Conservation (phyloP, 2,888 invertebrate species). For the Drosophila putrida region DNA sequence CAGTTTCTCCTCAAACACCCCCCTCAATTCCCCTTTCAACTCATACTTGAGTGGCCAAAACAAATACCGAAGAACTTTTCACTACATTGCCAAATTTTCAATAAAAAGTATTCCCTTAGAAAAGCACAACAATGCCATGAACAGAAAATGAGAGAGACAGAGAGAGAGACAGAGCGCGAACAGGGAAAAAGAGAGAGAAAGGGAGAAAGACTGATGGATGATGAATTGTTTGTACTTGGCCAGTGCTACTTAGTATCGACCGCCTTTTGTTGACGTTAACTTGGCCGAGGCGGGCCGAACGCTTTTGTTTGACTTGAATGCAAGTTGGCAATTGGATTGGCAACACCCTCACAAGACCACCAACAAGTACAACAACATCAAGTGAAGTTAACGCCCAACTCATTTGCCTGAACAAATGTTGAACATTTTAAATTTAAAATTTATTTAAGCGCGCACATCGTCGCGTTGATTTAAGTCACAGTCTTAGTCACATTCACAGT, state of each 20-base stretch:
- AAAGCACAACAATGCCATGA: conserved; percentile 9
- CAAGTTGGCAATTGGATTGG: conserved; percentile 73
- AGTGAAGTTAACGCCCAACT: conserved; percentile 57
- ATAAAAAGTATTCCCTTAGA: conserved; percentile 31
- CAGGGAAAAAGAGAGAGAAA: neutral
- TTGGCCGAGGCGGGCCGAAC: conserved; percentile 45
- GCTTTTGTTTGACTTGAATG: conserved; percentile 69
- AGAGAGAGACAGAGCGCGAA: neutral
- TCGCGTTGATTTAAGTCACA: conserved; percentile 2
- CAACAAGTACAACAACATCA: conserved; percentile 35
- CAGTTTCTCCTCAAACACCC: neutral
- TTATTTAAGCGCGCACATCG: conserved; percentile 36
- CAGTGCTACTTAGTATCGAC: conserved; percentile 56
- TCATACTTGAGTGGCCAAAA: conserved; percentile 54
- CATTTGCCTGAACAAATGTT: conserved; percentile 48
- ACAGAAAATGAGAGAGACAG: neutral
- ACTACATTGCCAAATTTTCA: conserved; percentile 58
- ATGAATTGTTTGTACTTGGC: conserved; percentile 51
- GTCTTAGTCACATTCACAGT: neutral
- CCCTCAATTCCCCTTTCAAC: neutral
- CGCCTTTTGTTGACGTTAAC: conserved; percentile 59
- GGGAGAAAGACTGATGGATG: conserved; percentile 29
- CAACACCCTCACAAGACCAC: conserved; percentile 59
- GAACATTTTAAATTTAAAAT: conserved; percentile 60
- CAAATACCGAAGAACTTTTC: conserved; percentile 65